Evolutionary conservation across 2,113 vertebrate genomes (phyloP).

Genomic region (Balaenoptera acutorostrata): DNA sequence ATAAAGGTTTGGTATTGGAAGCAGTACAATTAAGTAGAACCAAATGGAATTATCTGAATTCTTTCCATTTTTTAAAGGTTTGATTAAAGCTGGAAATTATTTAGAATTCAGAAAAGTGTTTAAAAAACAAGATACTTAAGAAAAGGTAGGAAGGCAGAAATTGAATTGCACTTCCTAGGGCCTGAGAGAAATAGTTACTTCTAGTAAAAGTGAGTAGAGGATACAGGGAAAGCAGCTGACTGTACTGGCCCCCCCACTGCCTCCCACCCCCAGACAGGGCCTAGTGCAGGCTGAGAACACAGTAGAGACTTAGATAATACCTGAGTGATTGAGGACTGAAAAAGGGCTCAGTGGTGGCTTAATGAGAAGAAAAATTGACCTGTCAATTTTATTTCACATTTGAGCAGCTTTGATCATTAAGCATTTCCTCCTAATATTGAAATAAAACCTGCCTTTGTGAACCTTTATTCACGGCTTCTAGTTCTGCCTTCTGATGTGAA

Average conservation of each 20-base stretch:
- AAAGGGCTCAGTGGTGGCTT: neutral
- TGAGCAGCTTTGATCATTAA: neutral
- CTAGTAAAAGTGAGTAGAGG: neutral
- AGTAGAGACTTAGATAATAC: neutral
- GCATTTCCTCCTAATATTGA: neutral
- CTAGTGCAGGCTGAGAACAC: neutral
- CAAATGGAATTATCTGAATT: neutral
- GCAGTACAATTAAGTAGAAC: neutral
- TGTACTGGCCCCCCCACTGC: fast-evolving
- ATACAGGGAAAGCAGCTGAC: neutral
- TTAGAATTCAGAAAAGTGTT: neutral
- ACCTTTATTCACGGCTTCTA: neutral
- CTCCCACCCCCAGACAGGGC: fast-evolving
- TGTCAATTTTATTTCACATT: neutral
- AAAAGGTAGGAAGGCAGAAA: neutral
- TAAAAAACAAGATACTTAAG: neutral
- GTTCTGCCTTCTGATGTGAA: neutral
- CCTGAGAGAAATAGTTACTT: neutral
- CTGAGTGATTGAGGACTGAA: neutral
- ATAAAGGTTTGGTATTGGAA: neutral
- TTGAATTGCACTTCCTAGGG: neutral
- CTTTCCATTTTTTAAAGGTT: neutral
- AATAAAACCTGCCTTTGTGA: neutral
- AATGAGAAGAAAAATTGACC: neutral
- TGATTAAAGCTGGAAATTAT: neutral